Conservation (phyloP, 2,888 invertebrate species). For the Quadriops clusia region DNA sequence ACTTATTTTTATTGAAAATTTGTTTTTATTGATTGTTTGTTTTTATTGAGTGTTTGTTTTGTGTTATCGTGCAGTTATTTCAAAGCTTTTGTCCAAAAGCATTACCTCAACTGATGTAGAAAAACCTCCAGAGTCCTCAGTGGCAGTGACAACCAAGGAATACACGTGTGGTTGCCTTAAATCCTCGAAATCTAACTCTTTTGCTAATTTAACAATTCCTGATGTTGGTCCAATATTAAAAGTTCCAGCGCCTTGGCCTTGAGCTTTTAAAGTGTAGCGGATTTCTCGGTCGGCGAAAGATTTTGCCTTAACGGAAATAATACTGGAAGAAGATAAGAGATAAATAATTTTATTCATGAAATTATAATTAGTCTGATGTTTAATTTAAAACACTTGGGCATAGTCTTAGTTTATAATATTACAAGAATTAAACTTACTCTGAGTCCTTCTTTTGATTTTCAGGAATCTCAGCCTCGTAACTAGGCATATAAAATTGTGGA, state of each 20-base stretch:
- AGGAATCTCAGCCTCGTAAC: slow-evolving; percentile 90
- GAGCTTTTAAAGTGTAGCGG: slow-evolving; percentile 88
- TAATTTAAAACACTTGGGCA: neutral
- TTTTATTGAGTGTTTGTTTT: no score
- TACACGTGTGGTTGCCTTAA: slow-evolving; percentile 88
- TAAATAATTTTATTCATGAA: no score
- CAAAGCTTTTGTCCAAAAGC: neutral
- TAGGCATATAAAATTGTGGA: slow-evolving; percentile 93
- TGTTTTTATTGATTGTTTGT: no score
- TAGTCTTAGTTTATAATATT: slow-evolving; percentile 7
- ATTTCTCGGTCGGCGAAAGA: slow-evolving; percentile 95
- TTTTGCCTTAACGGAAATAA: slow-evolving; percentile 93
- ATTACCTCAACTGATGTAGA: slow-evolving; percentile 85
- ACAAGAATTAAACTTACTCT: slow-evolving; percentile 57
- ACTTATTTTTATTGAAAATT: no score
- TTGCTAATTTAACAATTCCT: slow-evolving; percentile 89
- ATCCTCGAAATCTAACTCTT: slow-evolving; percentile 95
- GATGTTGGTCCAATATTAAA: slow-evolving; percentile 91
- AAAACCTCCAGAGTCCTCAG: slow-evolving; percentile 95
- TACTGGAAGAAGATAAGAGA: slow-evolving; percentile 48
- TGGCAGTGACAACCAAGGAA: slow-evolving; percentile 84
- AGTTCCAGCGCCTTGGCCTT: slow-evolving; percentile 87
- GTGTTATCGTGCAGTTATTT: no score
- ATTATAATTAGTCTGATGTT: no score
- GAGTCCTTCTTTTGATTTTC: slow-evolving; percentile 96